A percentile compares a stretch with the other conserved stretches of the same genome.
Conservation (phyloP, 2,113 vertebrate genomes). For the Corapipo altera region DNA sequence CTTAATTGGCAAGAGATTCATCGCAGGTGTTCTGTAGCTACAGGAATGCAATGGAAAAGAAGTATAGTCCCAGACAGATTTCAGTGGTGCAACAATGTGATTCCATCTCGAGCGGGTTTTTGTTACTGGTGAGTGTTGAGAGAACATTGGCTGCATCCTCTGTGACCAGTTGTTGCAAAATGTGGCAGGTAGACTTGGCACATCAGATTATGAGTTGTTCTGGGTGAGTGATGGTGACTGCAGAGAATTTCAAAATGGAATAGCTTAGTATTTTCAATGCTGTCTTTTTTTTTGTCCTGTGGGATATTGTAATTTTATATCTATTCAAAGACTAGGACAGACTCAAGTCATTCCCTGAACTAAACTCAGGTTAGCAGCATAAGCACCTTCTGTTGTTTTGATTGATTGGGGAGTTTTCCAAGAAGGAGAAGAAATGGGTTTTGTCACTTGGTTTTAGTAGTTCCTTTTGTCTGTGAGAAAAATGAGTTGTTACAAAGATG, state of each 20-base stretch:
- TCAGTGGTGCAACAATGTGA: not conserved
- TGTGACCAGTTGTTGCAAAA: not conserved
- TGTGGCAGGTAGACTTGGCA: not conserved
- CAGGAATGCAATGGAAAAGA: not conserved
- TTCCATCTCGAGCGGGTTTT: not conserved
- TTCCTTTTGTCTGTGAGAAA: not conserved
- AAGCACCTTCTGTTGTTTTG: not conserved
- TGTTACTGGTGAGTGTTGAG: not conserved
- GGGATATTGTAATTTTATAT: not conserved
- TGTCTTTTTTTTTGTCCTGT: not conserved
- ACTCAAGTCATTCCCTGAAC: not conserved
- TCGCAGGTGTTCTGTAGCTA: not conserved
- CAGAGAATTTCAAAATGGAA: not conserved
- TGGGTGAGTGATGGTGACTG: not conserved
- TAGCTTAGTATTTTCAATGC: not conserved
- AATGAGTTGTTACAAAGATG: not conserved
- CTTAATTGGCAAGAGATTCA: constrained; percentile 13
- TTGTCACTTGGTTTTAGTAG: not conserved
- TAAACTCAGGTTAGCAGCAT: not conserved
- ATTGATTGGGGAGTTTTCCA: not conserved
- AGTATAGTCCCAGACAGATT: not conserved
- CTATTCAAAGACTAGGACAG: not conserved
- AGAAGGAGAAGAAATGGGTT: not conserved
- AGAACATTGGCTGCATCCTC: not conserved
- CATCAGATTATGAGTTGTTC: not conserved